Base-by-base conservation (phyloP, 2,797 vertebrate genomes). In the Pseudopleuronectes americanus region DNA sequence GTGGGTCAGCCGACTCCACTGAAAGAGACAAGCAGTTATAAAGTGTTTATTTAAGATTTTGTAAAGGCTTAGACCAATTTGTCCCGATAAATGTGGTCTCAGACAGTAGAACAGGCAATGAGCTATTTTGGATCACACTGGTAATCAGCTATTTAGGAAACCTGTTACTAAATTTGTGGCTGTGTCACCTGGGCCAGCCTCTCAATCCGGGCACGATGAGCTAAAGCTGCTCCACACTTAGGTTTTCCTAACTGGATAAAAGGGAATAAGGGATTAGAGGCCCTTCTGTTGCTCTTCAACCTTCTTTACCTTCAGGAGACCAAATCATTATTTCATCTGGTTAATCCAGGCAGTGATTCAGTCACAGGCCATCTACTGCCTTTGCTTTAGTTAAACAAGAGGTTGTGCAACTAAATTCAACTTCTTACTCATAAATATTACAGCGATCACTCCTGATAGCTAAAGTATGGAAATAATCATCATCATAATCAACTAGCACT, bases 171-270 rank as follows among this genome's bases (percentile, higher is more conserved):
- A 67, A 51, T 72, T 75, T 74, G 57, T 8, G 16, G 24, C 64
- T 63, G n/a, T 61, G 28, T 89, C 64, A 82, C 80, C 87, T 77
- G 48, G 55, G 55, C 19, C 60, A 71, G 28, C 75, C 70, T 84
- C 28, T 81, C 73, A 84, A 81, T 89, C 81, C 1, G 1, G 64
- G 66, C 23, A 6, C 4, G n/a, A 56, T 73, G 49, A 85, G 69
- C 71, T 72, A 77, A 91, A 91, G 87, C 89, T 59, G 80, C 82
- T 88, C 83, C 82, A 61, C 86, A 71, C 65, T 87, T 85, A 86
- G 85, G 76, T 77, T 54, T 72, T 78, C 66, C 69, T 90, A 87
- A 85, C 28, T 53, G 81, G 86, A 90, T 92, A 19, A 83, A 61
- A 22, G 17, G 22, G 58, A 79, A 71, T 28, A 63, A 77, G 55